Evolutionary conservation across 2,888 invertebrate genomes (phyloP).

Genomic region (Calameuta filiformis): DNA sequence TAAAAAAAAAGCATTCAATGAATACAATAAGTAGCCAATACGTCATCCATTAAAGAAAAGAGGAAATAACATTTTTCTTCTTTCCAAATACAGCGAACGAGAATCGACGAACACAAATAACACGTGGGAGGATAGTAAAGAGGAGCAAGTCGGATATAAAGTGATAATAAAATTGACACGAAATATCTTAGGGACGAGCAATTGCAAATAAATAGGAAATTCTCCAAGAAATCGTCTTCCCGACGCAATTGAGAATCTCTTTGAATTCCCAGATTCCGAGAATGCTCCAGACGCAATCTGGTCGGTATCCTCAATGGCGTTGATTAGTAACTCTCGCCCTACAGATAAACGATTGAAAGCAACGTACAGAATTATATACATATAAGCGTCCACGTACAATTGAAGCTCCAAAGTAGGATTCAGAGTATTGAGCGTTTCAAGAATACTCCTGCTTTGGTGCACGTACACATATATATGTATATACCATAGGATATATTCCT

Average conservation of each 20-base stretch:
- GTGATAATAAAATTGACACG: neutral
- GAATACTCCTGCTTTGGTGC: neutral
- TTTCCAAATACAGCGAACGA: neutral
- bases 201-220: neutral
- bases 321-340: constrained; percentile 39
- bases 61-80: neutral
- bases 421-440: neutral
- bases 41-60: neutral
- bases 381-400: neutral
- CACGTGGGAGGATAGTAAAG: neutral
- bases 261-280: neutral
- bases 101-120: neutral
- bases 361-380: neutral
- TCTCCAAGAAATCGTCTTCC: neutral
- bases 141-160: neutral
- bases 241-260: neutral
- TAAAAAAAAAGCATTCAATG: neutral
- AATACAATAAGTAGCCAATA: neutral
- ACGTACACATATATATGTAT: too few relatives aligned
- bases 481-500: neutral
- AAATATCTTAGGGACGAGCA: neutral
- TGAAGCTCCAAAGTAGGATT: neutral
- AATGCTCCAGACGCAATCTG: neutral
- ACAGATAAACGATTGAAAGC: constrained; percentile 25
- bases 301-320: constrained; percentile 27